A percentile compares a stretch with the other conserved stretches of the same genome.
phyloP scores from a whole-genome alignment of 2,888 invertebrate species.

The Elaeidobius kamerunicus region DNA sequence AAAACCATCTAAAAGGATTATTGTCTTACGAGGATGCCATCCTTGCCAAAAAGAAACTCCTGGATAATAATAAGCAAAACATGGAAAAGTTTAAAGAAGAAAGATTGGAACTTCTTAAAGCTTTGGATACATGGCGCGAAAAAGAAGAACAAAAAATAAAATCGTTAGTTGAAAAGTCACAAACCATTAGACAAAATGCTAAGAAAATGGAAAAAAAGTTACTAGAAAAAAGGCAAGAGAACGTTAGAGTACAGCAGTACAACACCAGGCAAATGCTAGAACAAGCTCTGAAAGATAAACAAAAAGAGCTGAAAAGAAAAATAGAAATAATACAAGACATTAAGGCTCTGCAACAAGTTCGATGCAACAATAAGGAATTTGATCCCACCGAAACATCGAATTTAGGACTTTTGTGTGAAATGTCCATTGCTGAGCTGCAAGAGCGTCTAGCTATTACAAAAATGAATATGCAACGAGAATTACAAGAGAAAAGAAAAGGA shows the following conservation, averaged over 20 bases:
- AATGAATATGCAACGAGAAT: constrained; percentile 53
- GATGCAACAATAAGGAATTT: constrained; percentile 49
- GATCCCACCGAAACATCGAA: constrained; percentile 60
- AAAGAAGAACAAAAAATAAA: constrained; percentile 53
- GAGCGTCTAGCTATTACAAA: constrained; percentile 55
- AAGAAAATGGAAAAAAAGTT: constrained; percentile 54
- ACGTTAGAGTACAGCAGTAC: constrained; percentile 51
- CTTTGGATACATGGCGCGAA: constrained; percentile 55
- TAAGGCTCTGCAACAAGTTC: constrained; percentile 45
- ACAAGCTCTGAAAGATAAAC: constrained; percentile 41
- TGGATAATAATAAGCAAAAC: constrained; percentile 53
- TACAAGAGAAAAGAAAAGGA: constrained; percentile 51
- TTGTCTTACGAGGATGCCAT: constrained; percentile 59
- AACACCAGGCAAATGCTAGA: constrained; percentile 49
- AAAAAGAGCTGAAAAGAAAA: constrained; percentile 46
- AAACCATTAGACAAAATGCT: constrained; percentile 51
- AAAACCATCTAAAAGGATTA: constrained; percentile 57
- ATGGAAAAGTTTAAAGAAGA: constrained; percentile 54
- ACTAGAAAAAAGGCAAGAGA: constrained; percentile 54
- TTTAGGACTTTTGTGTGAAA: constrained; percentile 60
- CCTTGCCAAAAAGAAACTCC: constrained; percentile 54
- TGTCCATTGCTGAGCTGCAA: constrained; percentile 62
- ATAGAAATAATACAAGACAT: constrained; percentile 49
- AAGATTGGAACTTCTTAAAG: constrained; percentile 50
- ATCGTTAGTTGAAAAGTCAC: constrained; percentile 51